A percentile compares a stretch with the other conserved stretches of the same genome.
phyloP scores from a whole-genome alignment of 2,888 invertebrate species.

The Archips crataeganus region DNA sequence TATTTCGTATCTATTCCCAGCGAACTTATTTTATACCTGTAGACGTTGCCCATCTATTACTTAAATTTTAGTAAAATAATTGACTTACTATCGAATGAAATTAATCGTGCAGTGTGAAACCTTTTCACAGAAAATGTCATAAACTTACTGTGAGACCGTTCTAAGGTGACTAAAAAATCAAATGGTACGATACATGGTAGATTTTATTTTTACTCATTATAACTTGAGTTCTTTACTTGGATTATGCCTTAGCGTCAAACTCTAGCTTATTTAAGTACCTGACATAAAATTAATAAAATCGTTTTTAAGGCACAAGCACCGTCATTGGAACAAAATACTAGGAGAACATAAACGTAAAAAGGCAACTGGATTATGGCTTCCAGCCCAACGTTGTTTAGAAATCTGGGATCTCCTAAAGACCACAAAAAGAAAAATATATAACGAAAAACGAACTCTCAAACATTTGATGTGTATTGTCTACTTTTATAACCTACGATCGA shows the following conservation, averaged over 20 bases:
- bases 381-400: conserved; percentile 63
- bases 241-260: too few relatives aligned
- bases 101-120: too few relatives aligned
- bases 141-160: too few relatives aligned
- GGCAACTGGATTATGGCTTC: conserved; percentile 65
- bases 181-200: too few relatives aligned
- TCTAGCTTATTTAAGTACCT: not conserved
- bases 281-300: not conserved
- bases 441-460: conserved; percentile 59
- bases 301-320: conserved; percentile 64
- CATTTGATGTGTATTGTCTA: conserved; percentile 67
- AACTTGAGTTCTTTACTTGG: too few relatives aligned
- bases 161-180: too few relatives aligned
- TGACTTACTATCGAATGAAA: too few relatives aligned
- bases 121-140: too few relatives aligned
- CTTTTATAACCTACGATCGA: conserved; percentile 55
- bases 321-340: conserved; percentile 73
- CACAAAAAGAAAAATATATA: conserved; percentile 58
- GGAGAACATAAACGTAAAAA: conserved; percentile 65
- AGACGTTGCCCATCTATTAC: too few relatives aligned
- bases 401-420: conserved; percentile 69
- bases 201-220: too few relatives aligned
- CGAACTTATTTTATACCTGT: not conserved
- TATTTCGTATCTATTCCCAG: not conserved
- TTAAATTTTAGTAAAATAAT: too few relatives aligned